These are phyloP conservation scores for Muraenolepis orangiensis DNA, from an alignment of 2,797 vertebrate genomes.

Conservation along the genomic window DNA sequence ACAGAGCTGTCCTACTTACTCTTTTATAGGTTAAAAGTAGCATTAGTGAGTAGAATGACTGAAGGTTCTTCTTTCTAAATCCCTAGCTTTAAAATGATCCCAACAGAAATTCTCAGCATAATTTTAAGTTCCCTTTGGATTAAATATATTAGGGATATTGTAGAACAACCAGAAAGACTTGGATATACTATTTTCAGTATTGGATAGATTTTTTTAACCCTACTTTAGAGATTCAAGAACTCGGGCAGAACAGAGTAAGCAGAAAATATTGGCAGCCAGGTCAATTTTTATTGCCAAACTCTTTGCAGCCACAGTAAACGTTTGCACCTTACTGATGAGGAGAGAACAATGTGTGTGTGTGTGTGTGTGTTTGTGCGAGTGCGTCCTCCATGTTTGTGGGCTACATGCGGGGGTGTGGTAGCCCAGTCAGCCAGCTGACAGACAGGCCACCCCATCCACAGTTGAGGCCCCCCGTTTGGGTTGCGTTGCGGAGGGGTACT, in stretches of 20 bases:
- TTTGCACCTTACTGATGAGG: conserved; percentile 40
- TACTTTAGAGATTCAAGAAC: not conserved
- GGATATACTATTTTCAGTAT: too few relatives aligned
- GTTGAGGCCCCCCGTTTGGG: conserved; percentile 93
- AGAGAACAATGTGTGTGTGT: conserved; percentile 53
- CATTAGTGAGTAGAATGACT: not conserved
- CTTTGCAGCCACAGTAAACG: conserved; percentile 36
- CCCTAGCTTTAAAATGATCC: not conserved
- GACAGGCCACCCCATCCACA: conserved; percentile 71
- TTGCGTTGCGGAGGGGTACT: conserved; percentile 99
- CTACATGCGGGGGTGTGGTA: conserved; percentile 67
- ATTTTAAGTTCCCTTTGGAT: not conserved
- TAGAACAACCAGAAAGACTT: not conserved
- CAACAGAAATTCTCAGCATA: not conserved
- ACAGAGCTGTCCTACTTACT: not conserved
- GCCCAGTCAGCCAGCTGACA: conserved; percentile 73
- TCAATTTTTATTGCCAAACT: not conserved
- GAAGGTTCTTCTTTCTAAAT: not conserved
- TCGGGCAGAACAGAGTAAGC: not conserved
- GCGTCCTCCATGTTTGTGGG: conserved; percentile 51
- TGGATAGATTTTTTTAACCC: not conserved
- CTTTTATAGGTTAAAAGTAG: not conserved
- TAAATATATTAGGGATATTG: not conserved
- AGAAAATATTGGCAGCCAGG: not conserved
- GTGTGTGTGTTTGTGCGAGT: conserved; percentile 49